phyloP scores from a whole-genome alignment of 2,113 vertebrate genomes.

The Perognathus longimembris region DNA sequence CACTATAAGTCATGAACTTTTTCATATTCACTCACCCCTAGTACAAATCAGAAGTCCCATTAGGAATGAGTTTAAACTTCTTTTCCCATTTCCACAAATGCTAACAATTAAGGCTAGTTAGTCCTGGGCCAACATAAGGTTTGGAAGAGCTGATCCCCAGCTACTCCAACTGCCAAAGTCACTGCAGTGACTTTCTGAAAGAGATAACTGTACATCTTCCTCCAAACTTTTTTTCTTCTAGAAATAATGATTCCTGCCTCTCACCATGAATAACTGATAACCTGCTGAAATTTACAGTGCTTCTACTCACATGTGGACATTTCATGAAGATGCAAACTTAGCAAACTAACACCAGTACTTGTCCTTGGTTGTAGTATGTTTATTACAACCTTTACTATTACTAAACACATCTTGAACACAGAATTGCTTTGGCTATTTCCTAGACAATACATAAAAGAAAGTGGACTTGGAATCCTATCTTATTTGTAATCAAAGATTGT shows the following conservation, averaged over 20 bases:
- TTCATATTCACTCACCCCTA: neutral
- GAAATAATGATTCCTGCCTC: neutral
- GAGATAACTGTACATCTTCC: neutral
- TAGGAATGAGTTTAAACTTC: neutral
- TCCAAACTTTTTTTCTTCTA: neutral
- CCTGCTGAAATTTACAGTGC: neutral
- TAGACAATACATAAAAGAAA: neutral
- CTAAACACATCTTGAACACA: neutral
- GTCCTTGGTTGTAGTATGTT: neutral
- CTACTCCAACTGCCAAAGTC: neutral
- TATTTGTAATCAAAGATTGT: neutral
- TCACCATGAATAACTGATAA: neutral
- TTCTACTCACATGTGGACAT: neutral
- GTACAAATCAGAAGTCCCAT: neutral
- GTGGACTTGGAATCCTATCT: neutral
- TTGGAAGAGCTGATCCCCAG: neutral
- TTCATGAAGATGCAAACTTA: neutral
- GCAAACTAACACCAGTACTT: neutral
- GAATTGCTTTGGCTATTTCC: conserved; percentile 32
- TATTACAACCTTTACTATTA: neutral
- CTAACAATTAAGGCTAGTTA: neutral
- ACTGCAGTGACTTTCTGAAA: neutral
- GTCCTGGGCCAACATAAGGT: neutral
- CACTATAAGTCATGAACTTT: neutral
- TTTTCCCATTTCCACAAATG: neutral